Evolutionary conservation across 1,140 invertebrate species (phyloP).

Genomic region (Bombus breviceps): DNA sequence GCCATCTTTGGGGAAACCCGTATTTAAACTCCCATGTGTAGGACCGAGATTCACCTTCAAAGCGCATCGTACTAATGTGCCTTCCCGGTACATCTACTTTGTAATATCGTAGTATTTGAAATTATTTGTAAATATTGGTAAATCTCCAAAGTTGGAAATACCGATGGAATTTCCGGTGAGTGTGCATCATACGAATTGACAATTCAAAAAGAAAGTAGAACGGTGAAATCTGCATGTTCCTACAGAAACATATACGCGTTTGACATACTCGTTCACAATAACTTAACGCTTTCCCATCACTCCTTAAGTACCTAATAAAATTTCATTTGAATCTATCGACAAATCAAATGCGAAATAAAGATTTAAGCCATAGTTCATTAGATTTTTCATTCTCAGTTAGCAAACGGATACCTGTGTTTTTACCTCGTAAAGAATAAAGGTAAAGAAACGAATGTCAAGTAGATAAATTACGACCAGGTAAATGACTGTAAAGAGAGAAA

Average conservation of each 20-base stretch:
- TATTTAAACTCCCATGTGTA: slow-evolving; percentile 7
- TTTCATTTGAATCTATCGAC: not conserved
- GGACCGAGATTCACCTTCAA: not conserved
- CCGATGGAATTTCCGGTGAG: slow-evolving; percentile 59
- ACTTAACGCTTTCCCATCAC: not conserved
- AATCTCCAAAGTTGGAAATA: slow-evolving; percentile 47
- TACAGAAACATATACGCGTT: slow-evolving; percentile 6
- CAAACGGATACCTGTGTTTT: not conserved
- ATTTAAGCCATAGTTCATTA: not conserved
- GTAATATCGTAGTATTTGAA: not conserved
- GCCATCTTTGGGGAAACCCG: slow-evolving; percentile 29
- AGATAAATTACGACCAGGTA: not conserved
- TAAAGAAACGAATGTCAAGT: not conserved
- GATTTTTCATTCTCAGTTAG: no score
- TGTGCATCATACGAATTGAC: slow-evolving; percentile 3
- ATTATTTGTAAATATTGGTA: slow-evolving; percentile 28
- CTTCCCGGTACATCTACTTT: not conserved
- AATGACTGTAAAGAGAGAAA: not conserved
- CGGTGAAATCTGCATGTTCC: slow-evolving; percentile 36
- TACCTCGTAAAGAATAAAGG: not conserved
- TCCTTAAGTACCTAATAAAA: not conserved
- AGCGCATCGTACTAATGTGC: not conserved
- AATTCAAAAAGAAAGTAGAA: slow-evolving; percentile 58
- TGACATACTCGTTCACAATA: not conserved
- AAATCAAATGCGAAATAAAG: not conserved